These are phyloP conservation scores for Amiota mariae DNA, from an alignment of 2,888 invertebrate genomes.

Conservation along the genomic window DNA sequence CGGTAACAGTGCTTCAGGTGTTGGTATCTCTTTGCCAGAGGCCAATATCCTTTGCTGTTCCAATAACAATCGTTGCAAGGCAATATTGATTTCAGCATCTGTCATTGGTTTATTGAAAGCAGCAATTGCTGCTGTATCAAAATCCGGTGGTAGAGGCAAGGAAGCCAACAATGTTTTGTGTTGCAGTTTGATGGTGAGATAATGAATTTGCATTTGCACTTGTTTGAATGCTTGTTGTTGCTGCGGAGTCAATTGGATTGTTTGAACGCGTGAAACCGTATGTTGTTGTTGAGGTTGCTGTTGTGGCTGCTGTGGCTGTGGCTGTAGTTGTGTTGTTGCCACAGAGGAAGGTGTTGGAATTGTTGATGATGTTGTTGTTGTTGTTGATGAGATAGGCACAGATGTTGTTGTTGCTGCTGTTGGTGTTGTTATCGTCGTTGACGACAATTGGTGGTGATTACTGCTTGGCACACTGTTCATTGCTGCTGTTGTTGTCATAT, in stretches of 20 bases:
- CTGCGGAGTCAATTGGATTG: constrained; percentile 83
- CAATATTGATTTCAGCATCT: constrained; percentile 76
- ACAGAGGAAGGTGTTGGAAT: neutral
- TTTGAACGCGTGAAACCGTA: constrained; percentile 79
- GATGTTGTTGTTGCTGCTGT: constrained; percentile 37
- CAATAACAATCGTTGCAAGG: constrained; percentile 78
- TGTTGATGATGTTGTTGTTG: constrained; percentile 26
- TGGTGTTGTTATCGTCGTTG: constrained; percentile 8
- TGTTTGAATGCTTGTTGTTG: constrained; percentile 81
- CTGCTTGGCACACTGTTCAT: constrained; percentile 31
- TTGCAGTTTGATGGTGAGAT: constrained; percentile 76
- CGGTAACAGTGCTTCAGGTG: constrained; percentile 73
- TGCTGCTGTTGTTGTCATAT: constrained; percentile 24
- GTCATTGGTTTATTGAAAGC: constrained; percentile 73
- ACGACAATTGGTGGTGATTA: neutral
- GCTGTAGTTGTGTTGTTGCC: constrained; percentile 33
- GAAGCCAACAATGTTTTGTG: constrained; percentile 71
- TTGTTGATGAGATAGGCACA: constrained; percentile 22
- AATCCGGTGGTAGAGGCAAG: constrained; percentile 69
- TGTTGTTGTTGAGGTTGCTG: constrained; percentile 63
- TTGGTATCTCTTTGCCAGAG: constrained; percentile 80
- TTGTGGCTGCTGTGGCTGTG: constrained; percentile 45
- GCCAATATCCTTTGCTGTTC: constrained; percentile 83
- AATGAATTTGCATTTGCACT: constrained; percentile 81
- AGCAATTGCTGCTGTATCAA: constrained; percentile 70